Evolutionary conservation across 1,140 invertebrate species (phyloP), one percentile per base, ranked within the genome.

Genomic region (Pectinophora gossypiella): DNA sequence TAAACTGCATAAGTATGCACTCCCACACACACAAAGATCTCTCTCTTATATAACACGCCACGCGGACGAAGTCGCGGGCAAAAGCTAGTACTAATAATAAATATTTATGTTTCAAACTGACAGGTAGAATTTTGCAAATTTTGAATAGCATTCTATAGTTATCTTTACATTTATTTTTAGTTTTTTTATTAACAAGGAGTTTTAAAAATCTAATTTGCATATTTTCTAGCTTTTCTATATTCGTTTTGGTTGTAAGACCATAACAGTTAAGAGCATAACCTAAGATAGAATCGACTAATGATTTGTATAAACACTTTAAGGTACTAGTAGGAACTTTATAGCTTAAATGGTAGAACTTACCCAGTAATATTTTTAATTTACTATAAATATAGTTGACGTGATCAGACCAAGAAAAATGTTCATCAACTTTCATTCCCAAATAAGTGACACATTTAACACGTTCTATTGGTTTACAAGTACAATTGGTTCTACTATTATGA

Each of bases 361-460:
- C 38, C 16, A 40, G 16, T 40, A 40, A 13, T 40, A 40, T 40
- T 40, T 15, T 40, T 40, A 40, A 15, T 40, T 40, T 40, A 40
- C 16, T 19, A 40, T 15, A 40, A 13, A 40, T 13, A 13, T 40
- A 13, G 15, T 15, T 19, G 13, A 40, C 16, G 7, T 40, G 38
- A 19, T 10, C 12, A 2, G 10, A 13, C 38, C 38, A 40, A 16
- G 10, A 13, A 15, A 40, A 40, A 6, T 15, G n/a, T 13, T 10
- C 15, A 15, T 40, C 38, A 1, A 40, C 38, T 40, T 10, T 40
- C 9, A 40, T 7, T 13, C 38, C 38, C 15, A 40, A 19, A 15
- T 40, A 40, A 13, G 10, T 10, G 7, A 40, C 10, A 10, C 15
- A 10, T 16, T 40, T 40, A 16, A 40, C 38, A 16, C 16, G n/a